These are phyloP conservation scores for Apis laboriosa DNA, from an alignment of 1,140 invertebrate genomes.

Conservation along the genomic window DNA sequence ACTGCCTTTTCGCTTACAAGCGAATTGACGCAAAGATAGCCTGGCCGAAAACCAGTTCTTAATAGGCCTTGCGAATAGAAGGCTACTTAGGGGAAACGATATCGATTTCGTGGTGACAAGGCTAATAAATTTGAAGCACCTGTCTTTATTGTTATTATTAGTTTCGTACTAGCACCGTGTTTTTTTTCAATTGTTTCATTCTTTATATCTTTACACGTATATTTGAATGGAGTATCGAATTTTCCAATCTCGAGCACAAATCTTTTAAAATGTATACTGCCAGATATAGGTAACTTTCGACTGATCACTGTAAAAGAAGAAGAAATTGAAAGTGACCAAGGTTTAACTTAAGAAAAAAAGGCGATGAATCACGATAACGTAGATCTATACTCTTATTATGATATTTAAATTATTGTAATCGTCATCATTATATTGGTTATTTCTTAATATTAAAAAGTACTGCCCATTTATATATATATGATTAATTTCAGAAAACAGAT, in stretches of 20 bases:
- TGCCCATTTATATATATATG: neutral
- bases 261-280: conserved; percentile 15
- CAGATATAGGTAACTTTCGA: conserved; percentile 4
- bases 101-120: neutral
- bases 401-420: neutral
- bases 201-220: neutral
- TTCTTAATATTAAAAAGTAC: neutral
- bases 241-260: conserved; percentile 20
- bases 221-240: neutral
- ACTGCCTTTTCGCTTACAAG: conserved; percentile 96
- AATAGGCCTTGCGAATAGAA: conserved; percentile 18
- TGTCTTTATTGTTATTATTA: neutral
- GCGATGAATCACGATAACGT: neutral
- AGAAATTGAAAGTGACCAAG: conserved; percentile 17
- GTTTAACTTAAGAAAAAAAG: neutral
- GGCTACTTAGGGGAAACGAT: conserved; percentile 1
- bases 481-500: neutral
- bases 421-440: neutral
- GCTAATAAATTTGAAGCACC: neutral
- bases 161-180: neutral
- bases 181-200: neutral
- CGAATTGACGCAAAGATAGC: conserved; percentile 97
- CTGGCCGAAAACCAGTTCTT: conserved; percentile 88
- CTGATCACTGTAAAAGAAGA: neutral
- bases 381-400: neutral